Base-by-base conservation (phyloP, 1,140 invertebrate species). In the Drosophila bocki region DNA sequence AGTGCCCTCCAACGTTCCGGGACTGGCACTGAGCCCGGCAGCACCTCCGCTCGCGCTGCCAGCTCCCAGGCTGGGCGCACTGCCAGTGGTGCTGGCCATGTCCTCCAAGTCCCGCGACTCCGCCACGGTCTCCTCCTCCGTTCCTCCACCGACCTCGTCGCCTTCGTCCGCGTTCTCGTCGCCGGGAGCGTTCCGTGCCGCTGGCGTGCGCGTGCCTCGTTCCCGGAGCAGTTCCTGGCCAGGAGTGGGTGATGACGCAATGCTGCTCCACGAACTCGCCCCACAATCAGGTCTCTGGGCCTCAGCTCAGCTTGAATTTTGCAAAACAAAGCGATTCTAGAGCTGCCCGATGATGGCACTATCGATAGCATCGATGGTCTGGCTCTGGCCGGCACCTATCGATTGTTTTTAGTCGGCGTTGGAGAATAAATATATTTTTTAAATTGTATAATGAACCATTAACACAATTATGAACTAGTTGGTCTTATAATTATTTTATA, bases 1-100 rank as follows among this genome's bases (percentile, higher is more conserved):
- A n/a, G 98, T 98, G 77, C 99, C 99, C 95, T 99, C 98, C 96
- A 99, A 96, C 88, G 95, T 95, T 29, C 80, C 80, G 56, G 74
- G 47, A 19, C 32, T 32, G 61, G 22, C 61, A 13, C 61, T 22
- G 32, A 61, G 29, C 22, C 39, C 74, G 22, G 53, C 53, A 29
- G 33, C 32, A 11, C 64, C 44, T 9, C 51, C 50, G 37, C 44
- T 45, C 53, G 26, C 48, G 45, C 42, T 61, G 13, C 58, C 65
- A 6, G 32, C 47, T 33, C 19, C 65, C 22, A 47, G 47, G 32
- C 63, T 70, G 42, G 74, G 56, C 53, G 50, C 75, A 48, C 72
- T 75, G 48, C 71, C 59, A 54, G 59, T 48, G 72, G 50, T 76
- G 53, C 72, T 67, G 74, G 74, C 61, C 72, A 76, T 76, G 22